Evolutionary conservation across 2,113 vertebrate genomes (phyloP), one percentile per base, ranked within the genome.

Genomic region (Gnathonemus longibarbis): DNA sequence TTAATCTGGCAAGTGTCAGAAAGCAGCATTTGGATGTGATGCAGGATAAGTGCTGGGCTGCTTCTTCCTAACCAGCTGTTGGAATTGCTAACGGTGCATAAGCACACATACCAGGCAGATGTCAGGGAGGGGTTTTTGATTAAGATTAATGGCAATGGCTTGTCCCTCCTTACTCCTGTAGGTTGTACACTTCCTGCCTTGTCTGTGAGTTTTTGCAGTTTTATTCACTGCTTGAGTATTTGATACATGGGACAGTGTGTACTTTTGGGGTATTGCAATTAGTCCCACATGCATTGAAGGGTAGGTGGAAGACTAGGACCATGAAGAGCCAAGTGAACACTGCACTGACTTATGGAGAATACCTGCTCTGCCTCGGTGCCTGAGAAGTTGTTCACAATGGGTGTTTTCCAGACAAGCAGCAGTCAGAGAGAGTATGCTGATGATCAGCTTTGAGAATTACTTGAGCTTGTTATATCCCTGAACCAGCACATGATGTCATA

Each of bases 1-100:
- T 77, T 89, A 89, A 89, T 89, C 88, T 89, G 88, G 17, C 66
- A 89, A 89, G 80, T 80, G 88, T 89, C 66, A 89, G 66, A 80
- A 74, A 50, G 62, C n/a, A 77, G 46, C 88, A 77, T 42, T 70
- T 24, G 87, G 42, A 24, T 31, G 88, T 35, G 88, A 70, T 46
- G 58, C 52, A 48, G 45, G 88, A 27, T 17, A 62, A 88, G 27
- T 27, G 62, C 66, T 50, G 66, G 13, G n/a, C 62, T 19, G 88
- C 66, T 39, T 49, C 13, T 77, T 89, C 88, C 27, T 50, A 77
- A 80, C 88, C 58, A 77, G 88, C 66, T 74, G 88, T 50, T 77
- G 42, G 46, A 80, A 49, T 77, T 48, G 46, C 88, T 88, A 74
- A 27, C 39, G n/a, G 58, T 46, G 21, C 42, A 42, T 74, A 66